Evolutionary conservation across 2,797 vertebrate species (phyloP).

Genomic region (Tapirus indicus): DNA sequence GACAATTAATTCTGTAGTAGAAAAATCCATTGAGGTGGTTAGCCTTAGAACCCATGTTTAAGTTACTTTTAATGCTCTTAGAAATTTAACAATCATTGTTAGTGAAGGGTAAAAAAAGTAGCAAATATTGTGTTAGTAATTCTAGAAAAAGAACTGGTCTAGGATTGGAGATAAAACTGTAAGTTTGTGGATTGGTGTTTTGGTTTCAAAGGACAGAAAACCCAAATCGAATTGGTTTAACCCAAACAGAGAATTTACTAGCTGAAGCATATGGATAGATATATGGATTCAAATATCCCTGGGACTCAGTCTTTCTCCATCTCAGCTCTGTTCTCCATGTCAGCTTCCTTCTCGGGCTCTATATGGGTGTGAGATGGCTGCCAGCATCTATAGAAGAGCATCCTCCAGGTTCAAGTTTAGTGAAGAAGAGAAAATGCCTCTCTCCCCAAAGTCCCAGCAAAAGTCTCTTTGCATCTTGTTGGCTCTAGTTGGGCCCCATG

Average conservation of each 20-base stretch:
- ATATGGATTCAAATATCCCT: neutral
- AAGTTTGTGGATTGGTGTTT: too few relatives aligned
- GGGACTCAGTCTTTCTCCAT: neutral
- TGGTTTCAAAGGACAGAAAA: constrained; percentile 9
- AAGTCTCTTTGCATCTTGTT: neutral
- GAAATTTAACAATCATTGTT: neutral
- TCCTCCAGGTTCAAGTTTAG: neutral
- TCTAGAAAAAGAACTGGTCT: neutral
- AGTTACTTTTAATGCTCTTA: neutral
- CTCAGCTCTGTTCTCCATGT: neutral
- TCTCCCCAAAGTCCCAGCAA: neutral
- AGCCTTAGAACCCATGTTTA: neutral
- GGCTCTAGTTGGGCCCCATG: neutral
- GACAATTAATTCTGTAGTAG: neutral
- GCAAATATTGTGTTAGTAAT: neutral
- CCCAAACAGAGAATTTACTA: neutral
- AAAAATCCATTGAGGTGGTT: neutral
- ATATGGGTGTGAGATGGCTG: neutral
- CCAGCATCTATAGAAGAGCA: neutral
- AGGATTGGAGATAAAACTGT: neutral
- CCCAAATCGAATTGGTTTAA: neutral
- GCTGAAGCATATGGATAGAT: neutral
- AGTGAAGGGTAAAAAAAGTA: neutral
- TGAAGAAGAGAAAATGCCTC: neutral
- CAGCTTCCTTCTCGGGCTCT: neutral